Percentiles rank a stretch among this genome's conserved stretches.
Conservation (phyloP, 2,113 vertebrate genomes). For the Lathamus discolor region DNA sequence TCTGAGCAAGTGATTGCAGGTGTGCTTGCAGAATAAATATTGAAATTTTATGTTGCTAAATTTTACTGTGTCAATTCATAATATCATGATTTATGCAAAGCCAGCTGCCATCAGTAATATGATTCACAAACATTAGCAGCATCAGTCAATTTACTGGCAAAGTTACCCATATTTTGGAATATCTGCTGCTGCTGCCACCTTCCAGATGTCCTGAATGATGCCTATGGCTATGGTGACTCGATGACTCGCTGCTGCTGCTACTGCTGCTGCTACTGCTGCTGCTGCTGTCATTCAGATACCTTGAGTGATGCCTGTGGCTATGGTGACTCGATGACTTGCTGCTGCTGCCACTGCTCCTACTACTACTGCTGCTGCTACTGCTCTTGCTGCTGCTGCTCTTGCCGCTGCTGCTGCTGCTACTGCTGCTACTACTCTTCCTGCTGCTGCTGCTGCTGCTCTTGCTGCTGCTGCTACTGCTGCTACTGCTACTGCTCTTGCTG, state of each 20-base stretch:
- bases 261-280: not conserved
- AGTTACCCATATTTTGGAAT: conserved; percentile 46
- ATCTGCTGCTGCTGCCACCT: not conserved
- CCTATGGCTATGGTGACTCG: not conserved
- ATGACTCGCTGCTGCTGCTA: not conserved
- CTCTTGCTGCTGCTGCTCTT: rapidly evolving
- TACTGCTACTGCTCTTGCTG: rapidly evolving
- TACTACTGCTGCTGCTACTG: rapidly evolving
- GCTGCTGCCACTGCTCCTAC: rapidly evolving
- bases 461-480: rapidly evolving
- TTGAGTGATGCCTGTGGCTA: not conserved
- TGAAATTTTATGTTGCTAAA: not conserved
- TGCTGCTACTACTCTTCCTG: rapidly evolving
- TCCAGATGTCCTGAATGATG: not conserved
- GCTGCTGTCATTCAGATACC: not conserved
- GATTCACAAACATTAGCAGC: not conserved
- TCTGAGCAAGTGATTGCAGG: not conserved
- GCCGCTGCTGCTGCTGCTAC: rapidly evolving
- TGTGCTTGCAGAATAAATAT: not conserved
- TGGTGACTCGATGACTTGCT: not conserved
- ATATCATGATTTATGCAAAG: not conserved
- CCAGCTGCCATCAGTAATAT: not conserved
- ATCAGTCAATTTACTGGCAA: not conserved
- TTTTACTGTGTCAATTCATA: not conserved
- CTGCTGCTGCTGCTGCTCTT: rapidly evolving